These are phyloP conservation scores for Brachypodius melanocephalos DNA, from an alignment of 2,113 vertebrate genomes.

Conservation along the genomic window DNA sequence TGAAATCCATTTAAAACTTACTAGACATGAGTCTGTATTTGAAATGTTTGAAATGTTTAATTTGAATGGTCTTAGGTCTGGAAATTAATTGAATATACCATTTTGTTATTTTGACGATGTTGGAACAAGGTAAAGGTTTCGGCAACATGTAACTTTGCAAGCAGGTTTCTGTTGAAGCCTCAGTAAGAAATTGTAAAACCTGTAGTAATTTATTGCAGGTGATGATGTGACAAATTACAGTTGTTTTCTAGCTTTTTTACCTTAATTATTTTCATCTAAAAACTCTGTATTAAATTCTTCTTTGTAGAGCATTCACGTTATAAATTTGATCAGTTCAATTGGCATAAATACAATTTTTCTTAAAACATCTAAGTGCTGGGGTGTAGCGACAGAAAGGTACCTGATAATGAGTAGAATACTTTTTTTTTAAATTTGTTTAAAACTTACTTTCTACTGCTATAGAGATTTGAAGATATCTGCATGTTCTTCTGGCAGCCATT, in stretches of 20 bases:
- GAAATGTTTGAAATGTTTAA: background rate
- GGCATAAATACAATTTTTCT: background rate
- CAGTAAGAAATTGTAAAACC: background rate
- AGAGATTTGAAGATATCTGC: background rate
- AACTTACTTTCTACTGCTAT: background rate
- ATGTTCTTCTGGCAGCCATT: background rate
- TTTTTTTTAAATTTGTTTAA: background rate
- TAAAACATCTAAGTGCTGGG: background rate
- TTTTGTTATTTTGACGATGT: background rate
- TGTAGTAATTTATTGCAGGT: background rate
- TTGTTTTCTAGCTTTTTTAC: background rate
- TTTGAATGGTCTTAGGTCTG: background rate
- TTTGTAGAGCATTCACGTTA: background rate
- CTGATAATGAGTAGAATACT: background rate
- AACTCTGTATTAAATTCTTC: background rate
- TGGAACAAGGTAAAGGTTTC: background rate
- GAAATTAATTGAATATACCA: background rate
- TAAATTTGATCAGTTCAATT: background rate
- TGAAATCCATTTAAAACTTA: background rate
- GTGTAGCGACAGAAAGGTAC: background rate
- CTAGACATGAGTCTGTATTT: background rate
- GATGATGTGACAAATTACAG: background rate
- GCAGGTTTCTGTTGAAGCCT: background rate
- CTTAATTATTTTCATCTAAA: background rate
- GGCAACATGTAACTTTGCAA: fast-evolving